Conservation (phyloP, 1,140 invertebrate species). For the Cydia strobilella region DNA sequence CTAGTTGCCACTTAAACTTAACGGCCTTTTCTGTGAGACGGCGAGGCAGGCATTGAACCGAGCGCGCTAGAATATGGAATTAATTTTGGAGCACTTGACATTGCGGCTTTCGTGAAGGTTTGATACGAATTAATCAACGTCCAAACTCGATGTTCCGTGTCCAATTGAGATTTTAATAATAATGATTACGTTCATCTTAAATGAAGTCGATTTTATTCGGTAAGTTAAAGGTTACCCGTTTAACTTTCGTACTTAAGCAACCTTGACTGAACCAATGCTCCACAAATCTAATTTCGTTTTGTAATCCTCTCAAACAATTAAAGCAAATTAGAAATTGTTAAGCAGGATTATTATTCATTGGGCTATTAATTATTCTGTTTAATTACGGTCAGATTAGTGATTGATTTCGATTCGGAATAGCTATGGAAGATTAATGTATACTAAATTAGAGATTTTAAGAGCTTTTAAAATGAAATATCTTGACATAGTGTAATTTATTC, state of each 20-base stretch:
- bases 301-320: slow-evolving; percentile 17
- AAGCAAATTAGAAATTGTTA: slow-evolving; percentile 20
- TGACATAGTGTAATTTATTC: too few relatives aligned
- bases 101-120: slow-evolving; percentile 50
- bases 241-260: slow-evolving; percentile 22
- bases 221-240: slow-evolving; percentile 39
- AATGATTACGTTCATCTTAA: slow-evolving; percentile 45
- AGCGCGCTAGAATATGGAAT: slow-evolving; percentile 63
- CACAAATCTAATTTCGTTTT: slow-evolving; percentile 14
- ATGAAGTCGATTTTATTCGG: slow-evolving; percentile 38
- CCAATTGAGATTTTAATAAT: slow-evolving; percentile 46
- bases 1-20: neutral
- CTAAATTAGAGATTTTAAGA: neutral
- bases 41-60: slow-evolving; percentile 63
- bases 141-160: slow-evolving; percentile 41
- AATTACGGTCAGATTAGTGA: slow-evolving; percentile 18
- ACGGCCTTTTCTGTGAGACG: neutral
- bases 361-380: slow-evolving; percentile 20
- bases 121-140: slow-evolving; percentile 47
- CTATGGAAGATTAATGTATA: slow-evolving; percentile 11
- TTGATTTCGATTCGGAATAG: slow-evolving; percentile 8
- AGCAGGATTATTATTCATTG: slow-evolving; percentile 11
- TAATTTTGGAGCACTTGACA: slow-evolving; percentile 72
- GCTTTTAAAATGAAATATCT: neutral
- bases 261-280: slow-evolving; percentile 19